Conservation (phyloP, 2,113 vertebrate genomes). For the Butorides virescens region DNA sequence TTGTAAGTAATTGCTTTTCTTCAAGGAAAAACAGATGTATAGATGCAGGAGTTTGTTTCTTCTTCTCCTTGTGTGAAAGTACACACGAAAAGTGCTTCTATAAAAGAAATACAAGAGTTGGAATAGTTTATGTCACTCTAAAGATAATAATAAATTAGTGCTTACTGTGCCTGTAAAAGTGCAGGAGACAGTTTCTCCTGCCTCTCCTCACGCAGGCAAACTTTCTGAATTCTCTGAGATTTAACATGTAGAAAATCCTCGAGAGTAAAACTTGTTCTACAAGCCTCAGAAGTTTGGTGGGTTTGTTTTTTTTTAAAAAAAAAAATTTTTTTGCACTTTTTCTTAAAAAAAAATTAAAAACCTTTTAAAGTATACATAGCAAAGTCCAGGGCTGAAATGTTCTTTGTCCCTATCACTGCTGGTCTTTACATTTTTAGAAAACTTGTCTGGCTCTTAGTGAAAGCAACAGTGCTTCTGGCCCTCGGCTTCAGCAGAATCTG, state of each 20-base stretch:
- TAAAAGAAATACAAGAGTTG: slow-evolving; percentile 59
- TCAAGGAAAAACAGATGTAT: slow-evolving; percentile 70
- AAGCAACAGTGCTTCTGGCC: background rate
- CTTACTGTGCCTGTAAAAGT: slow-evolving; percentile 18
- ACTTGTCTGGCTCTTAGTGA: background rate
- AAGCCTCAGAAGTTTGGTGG: background rate
- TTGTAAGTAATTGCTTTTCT: slow-evolving; percentile 69
- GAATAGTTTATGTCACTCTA: slow-evolving; percentile 62
- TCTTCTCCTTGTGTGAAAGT: slow-evolving; percentile 61
- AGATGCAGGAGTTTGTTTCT: slow-evolving; percentile 63
- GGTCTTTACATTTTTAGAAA: background rate
- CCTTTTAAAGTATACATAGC: background rate
- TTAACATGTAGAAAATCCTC: background rate
- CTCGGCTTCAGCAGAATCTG: background rate
- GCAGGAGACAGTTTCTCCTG: background rate
- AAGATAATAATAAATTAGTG: slow-evolving; percentile 59
- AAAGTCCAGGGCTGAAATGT: background rate
- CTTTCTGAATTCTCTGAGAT: background rate
- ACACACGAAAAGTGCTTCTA: slow-evolving; percentile 61
- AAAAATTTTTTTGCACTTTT: background rate
- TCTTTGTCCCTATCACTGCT: background rate
- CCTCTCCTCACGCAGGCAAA: background rate
- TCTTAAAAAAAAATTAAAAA: background rate
- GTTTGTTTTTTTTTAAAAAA: background rate
- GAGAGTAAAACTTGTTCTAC: background rate